Percentiles rank a stretch among this genome's conserved stretches.
Evolutionary conservation across 2,888 invertebrate genomes (phyloP).

Genomic region (Hydriomena furcata): DNA sequence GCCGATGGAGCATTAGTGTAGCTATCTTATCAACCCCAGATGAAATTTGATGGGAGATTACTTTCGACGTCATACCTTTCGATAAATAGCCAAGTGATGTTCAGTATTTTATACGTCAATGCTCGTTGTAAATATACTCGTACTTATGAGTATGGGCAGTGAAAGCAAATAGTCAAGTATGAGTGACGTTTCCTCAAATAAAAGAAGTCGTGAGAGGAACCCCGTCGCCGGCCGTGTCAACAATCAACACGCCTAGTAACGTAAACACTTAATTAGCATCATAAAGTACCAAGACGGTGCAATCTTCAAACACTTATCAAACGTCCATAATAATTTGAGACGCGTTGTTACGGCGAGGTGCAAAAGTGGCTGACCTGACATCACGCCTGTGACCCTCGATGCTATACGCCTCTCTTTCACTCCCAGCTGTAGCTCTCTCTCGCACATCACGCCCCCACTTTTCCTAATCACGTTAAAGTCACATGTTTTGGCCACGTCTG

Average conservation of each 20-base stretch:
- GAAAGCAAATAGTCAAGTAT: constrained; percentile 53
- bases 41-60: constrained; percentile 52
- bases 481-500: constrained; percentile 72
- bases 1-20: constrained; percentile 54
- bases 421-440: constrained; percentile 58
- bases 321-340: constrained; percentile 84
- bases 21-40: constrained; percentile 60
- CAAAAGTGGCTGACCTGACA: constrained; percentile 85
- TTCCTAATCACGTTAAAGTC: constrained; percentile 80
- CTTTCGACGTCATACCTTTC: constrained; percentile 41
- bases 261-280: constrained; percentile 81
- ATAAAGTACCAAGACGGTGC: constrained; percentile 78
- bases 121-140: constrained; percentile 42
- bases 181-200: constrained; percentile 58
- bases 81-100: constrained; percentile 32
- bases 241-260: constrained; percentile 55
- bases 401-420: constrained; percentile 58
- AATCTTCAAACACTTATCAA: constrained; percentile 82
- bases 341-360: constrained; percentile 84
- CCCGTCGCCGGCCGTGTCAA: constrained; percentile 54
- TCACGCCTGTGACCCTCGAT: constrained; percentile 82
- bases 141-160: constrained; percentile 30
- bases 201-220: constrained; percentile 42
- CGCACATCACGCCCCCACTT: constrained; percentile 81
- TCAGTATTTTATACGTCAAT: constrained; percentile 41